Percentiles rank a stretch among this genome's conserved stretches.
Conservation (phyloP, 2,888 invertebrate species). For the Ethmia dodecea region DNA sequence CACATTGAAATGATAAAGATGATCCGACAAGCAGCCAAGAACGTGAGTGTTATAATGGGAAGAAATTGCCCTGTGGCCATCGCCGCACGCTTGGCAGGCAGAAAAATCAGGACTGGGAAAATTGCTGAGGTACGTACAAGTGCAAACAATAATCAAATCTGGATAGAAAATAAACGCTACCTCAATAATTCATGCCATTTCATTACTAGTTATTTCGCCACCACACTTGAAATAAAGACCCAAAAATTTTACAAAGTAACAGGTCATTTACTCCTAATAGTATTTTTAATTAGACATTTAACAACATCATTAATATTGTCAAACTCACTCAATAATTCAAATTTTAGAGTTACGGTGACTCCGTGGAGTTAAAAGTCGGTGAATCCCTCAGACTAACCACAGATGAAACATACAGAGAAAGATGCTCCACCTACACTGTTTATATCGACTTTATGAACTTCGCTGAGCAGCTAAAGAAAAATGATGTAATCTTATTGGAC, state of each 20-base stretch:
- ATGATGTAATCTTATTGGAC: constrained; percentile 65
- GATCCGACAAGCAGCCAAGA: constrained; percentile 63
- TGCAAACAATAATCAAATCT: no score
- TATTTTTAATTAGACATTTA: no score
- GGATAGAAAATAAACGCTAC: no score
- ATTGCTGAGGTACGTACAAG: constrained; percentile 83
- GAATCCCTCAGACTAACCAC: constrained; percentile 70
- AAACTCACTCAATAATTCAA: no score
- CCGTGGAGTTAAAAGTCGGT: constrained; percentile 56
- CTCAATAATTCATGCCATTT: no score
- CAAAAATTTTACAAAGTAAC: no score
- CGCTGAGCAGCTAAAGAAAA: constrained; percentile 65
- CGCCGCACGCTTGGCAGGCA: constrained; percentile 90
- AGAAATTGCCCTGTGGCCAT: constrained; percentile 86
- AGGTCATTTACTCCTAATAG: no score
- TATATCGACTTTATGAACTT: constrained; percentile 75
- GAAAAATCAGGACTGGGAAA: constrained; percentile 92
- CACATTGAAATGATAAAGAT: constrained; percentile 59
- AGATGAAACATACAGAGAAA: constrained; percentile 74
- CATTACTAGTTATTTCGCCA: no score
- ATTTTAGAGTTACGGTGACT: constrained; percentile 46
- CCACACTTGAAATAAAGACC: no score
- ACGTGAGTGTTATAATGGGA: constrained; percentile 79
- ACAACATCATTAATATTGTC: no score
- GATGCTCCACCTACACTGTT: constrained; percentile 72